Evolutionary conservation across 2,113 vertebrate genomes (phyloP).

Genomic region (Crotalus tigris): DNA sequence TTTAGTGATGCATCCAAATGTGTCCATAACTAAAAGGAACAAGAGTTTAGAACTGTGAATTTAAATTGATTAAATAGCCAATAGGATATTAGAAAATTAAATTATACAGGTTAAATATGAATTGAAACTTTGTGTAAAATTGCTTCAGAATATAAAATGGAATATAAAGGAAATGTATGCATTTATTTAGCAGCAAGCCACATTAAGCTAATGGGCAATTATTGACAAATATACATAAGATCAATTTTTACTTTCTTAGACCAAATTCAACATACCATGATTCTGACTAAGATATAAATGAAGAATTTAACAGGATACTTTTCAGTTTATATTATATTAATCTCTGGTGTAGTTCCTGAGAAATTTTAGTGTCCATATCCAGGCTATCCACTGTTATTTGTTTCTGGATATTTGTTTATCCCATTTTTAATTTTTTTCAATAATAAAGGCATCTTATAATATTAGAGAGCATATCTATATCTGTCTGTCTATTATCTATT

Average conservation of each 20-base stretch:
- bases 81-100: background rate
- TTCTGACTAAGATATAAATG: background rate
- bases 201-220: background rate
- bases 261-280: background rate
- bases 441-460: background rate
- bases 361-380: background rate
- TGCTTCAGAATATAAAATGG: background rate
- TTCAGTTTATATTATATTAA: background rate
- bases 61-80: background rate
- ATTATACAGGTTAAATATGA: background rate
- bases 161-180: background rate
- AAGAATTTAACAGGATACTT: background rate
- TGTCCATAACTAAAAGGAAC: background rate
- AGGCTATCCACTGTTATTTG: background rate
- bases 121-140: background rate
- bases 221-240: background rate
- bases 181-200: background rate
- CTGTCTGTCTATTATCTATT: background rate
- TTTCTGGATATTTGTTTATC: background rate
- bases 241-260: background rate
- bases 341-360: background rate
- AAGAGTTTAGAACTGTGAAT: background rate
- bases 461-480: background rate
- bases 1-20: background rate
- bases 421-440: background rate